These are phyloP conservation scores for Hippotragus niger DNA, from an alignment of 2,113 vertebrate species.

Conservation along the genomic window DNA sequence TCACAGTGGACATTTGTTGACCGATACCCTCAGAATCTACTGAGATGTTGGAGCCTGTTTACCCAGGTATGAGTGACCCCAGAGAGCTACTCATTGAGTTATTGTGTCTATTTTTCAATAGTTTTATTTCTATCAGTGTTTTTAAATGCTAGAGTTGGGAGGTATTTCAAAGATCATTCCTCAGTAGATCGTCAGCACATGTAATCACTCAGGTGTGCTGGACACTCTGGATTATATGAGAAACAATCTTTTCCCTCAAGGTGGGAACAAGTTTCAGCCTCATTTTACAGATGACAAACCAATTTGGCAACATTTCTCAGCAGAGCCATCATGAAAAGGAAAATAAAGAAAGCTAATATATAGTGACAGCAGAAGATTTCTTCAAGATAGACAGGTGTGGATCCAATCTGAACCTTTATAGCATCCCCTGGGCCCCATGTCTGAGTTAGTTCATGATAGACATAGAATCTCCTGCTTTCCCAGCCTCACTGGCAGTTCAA, in stretches of 20 bases:
- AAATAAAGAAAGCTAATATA: not conserved
- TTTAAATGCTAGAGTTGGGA: not conserved
- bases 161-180: not conserved
- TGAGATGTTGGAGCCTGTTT: not conserved
- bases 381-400: not conserved
- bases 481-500: not conserved
- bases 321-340: not conserved
- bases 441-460: not conserved
- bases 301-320: not conserved
- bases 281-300: slow-evolving; percentile 24
- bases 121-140: not conserved
- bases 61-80: not conserved
- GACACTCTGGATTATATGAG: not conserved
- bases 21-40: not conserved
- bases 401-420: not conserved
- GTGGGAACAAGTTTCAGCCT: not conserved
- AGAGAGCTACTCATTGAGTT: not conserved
- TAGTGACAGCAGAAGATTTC: not conserved
- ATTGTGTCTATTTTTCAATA: not conserved
- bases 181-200: not conserved
- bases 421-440: not conserved
- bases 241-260: not conserved
- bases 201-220: not conserved
- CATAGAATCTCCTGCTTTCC: not conserved
- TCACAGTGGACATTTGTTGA: not conserved